Percentiles rank a stretch among this genome's conserved stretches.
Conservation (phyloP, 1,140 invertebrate species). For the Mercenaria mercenaria region DNA sequence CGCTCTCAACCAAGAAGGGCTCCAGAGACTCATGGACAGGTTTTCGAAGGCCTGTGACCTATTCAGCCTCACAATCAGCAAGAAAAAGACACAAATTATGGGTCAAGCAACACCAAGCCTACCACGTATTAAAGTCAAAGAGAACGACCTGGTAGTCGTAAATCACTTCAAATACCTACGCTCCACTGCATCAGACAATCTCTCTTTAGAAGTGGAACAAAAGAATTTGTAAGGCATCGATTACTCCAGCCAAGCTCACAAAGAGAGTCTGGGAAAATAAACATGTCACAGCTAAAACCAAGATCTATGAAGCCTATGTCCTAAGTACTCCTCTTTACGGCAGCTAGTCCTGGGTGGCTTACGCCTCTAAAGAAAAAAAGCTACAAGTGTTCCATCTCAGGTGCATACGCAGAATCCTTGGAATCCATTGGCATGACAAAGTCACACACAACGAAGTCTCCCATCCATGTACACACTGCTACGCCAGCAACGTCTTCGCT, state of each 20-base stretch:
- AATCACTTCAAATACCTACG: no score
- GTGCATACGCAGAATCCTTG: constrained; percentile 1
- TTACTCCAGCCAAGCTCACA: background rate
- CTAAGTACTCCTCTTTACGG: constrained; percentile 52
- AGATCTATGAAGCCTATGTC: constrained; percentile 55
- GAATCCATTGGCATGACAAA: constrained; percentile 17
- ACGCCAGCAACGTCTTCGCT: background rate
- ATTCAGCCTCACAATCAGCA: no score
- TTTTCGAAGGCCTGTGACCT: no score
- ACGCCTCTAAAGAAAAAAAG: constrained; percentile 24
- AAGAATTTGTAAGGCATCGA: background rate
- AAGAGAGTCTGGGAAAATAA: constrained; percentile 13
- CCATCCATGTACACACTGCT: background rate
- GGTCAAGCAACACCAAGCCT: no score
- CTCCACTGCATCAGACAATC: no score
- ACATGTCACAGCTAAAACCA: constrained; percentile 13
- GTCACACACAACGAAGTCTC: constrained; percentile 5
- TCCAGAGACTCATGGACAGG: no score
- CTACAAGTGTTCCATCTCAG: constrained; percentile 51
- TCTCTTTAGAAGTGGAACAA: no score
- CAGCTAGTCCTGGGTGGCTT: constrained; percentile 52
- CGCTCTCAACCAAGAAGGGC: no score
- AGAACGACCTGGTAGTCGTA: no score
- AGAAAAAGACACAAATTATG: no score
- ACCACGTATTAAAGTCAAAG: no score